These are phyloP conservation scores for Astreopora myriophthalma DNA, from an alignment of 64 coral and sea anemone genomes.

Conservation along the genomic window DNA sequence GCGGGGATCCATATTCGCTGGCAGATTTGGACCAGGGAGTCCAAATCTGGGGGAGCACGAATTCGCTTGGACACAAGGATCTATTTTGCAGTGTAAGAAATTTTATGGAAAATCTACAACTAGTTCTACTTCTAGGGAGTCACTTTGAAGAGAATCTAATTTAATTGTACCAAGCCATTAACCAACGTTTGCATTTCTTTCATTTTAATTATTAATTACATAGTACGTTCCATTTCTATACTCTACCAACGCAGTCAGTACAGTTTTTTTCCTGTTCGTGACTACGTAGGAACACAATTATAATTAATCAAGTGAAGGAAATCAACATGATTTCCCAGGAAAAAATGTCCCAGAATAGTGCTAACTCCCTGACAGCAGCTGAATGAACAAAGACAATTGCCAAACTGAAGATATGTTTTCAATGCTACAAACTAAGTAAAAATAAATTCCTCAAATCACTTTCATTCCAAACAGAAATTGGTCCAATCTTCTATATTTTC, in stretches of 20 bases:
- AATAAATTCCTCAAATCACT: not conserved
- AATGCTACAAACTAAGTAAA: not conserved
- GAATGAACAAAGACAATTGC: not conserved
- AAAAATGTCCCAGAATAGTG: not conserved
- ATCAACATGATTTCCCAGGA: not conserved
- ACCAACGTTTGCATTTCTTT: no score
- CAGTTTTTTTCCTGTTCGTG: not conserved
- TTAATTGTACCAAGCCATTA: conserved; percentile 6
- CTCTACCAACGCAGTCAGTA: conserved; percentile 3
- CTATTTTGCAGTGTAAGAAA: no score
- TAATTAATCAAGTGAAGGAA: not conserved
- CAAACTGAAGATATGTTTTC: conserved; percentile 14
- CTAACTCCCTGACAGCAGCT: not conserved
- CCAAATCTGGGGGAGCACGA: no score
- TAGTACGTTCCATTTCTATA: conserved; percentile 26
- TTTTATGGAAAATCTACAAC: no score
- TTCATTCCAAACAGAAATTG: not conserved
- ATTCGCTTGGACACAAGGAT: no score
- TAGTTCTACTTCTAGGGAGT: no score
- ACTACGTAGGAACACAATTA: not conserved
- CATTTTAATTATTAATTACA: conserved; percentile 32
- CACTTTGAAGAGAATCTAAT: no score
- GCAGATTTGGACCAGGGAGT: no score
- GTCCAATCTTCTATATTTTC: not conserved
- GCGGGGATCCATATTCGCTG: no score